Evolutionary conservation across 2,888 invertebrate species (phyloP).

Genomic region (Drosophila hamatofila): DNA sequence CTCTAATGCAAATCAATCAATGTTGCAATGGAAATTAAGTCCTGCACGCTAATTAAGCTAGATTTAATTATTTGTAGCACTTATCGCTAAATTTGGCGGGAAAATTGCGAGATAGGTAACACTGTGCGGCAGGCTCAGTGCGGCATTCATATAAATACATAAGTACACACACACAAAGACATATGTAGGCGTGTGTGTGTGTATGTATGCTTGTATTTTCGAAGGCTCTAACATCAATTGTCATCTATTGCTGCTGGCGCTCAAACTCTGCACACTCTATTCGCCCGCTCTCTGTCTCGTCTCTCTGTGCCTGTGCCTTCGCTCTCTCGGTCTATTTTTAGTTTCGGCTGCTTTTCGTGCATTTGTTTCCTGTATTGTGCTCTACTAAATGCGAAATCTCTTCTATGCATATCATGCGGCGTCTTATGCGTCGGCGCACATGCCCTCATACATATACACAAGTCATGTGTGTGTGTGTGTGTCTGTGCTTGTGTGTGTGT

Average conservation of each 20-base stretch:
- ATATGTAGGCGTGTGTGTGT: neutral
- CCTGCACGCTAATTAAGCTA: neutral
- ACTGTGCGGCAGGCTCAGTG: neutral
- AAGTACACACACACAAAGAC: neutral
- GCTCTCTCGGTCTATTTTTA: neutral
- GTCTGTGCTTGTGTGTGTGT: slow-evolving; percentile 34
- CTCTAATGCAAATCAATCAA: neutral
- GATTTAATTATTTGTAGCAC: neutral
- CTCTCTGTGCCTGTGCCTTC: neutral
- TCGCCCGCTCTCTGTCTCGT: neutral
- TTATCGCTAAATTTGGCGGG: slow-evolving; percentile 2
- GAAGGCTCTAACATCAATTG: neutral
- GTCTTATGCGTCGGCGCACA: slow-evolving; percentile 46
- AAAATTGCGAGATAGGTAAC: neutral
- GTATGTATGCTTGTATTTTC: neutral
- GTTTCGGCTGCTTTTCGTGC: neutral
- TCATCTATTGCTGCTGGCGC: neutral
- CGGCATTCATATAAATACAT: neutral
- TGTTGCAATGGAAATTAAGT: neutral
- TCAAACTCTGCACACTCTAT: neutral
- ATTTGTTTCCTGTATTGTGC: slow-evolving; percentile 24
- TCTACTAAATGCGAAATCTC: slow-evolving; percentile 18
- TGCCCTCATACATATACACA: slow-evolving; percentile 22
- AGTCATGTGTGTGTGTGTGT: slow-evolving; percentile 14
- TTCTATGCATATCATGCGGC: slow-evolving; percentile 36